phyloP scores from a whole-genome alignment of 2,797 vertebrate genomes.

The Cynodonichthys magdalenae region DNA sequence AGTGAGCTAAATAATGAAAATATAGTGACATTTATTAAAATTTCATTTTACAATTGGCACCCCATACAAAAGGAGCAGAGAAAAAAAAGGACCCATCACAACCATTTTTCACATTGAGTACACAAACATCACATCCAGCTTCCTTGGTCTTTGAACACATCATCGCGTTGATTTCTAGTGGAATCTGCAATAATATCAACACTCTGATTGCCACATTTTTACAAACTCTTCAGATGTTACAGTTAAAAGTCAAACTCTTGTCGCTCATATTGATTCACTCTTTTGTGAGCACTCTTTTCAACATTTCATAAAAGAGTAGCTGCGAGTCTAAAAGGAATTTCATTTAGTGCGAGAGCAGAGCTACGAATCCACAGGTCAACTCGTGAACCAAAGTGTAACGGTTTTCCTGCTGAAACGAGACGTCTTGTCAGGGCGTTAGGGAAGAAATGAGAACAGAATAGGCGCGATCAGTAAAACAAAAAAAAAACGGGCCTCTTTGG shows the following conservation, averaged over 20 bases:
- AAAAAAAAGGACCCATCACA: no score
- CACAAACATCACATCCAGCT: no score
- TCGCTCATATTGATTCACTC: constrained; percentile 23
- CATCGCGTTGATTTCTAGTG: constrained; percentile 13
- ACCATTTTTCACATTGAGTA: no score
- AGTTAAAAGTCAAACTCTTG: constrained; percentile 11
- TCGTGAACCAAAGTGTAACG: constrained; percentile 45
- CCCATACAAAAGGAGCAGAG: no score
- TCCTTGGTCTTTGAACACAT: not conserved
- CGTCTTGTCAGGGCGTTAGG: constrained; percentile 37
- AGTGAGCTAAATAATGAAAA: no score
- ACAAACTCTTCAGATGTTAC: constrained; percentile 20
- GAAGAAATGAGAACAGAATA: constrained; percentile 25
- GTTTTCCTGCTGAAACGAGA: constrained; percentile 52
- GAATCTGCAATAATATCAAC: constrained; percentile 14
- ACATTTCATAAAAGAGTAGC: constrained; percentile 31
- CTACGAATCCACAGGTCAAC: constrained; percentile 55
- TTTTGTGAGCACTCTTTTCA: constrained; percentile 33
- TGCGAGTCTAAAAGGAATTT: constrained; percentile 29
- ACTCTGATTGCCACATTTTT: constrained; percentile 15
- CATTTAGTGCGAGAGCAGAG: constrained; percentile 11
- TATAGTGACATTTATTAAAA: no score
- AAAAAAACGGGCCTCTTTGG: constrained; percentile 58
- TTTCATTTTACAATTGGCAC: no score
- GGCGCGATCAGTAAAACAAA: constrained; percentile 8